Evolutionary conservation across 2,797 vertebrate genomes (phyloP).

Genomic region (Acipenser oxyrinchus): DNA sequence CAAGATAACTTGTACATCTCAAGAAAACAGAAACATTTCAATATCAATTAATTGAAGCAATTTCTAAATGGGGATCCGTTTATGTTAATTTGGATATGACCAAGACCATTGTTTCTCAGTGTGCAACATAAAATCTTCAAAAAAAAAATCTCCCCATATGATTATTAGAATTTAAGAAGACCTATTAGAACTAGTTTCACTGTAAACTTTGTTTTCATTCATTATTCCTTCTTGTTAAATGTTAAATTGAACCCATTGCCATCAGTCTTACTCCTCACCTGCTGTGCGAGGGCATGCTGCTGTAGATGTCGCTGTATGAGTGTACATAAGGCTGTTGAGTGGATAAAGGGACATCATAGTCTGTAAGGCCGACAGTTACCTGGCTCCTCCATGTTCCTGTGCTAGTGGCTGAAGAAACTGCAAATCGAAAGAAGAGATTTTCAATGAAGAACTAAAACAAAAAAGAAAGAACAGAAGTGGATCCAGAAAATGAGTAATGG

Average conservation of each 20-base stretch:
- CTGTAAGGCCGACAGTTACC: slow-evolving; percentile 53
- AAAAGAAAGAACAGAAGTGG: neutral
- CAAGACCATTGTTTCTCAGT: too few species aligned
- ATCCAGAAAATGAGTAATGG: neutral
- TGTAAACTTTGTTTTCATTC: neutral
- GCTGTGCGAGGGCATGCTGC: slow-evolving; percentile 69
- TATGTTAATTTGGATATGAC: too few species aligned
- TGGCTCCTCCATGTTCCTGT: slow-evolving; percentile 73
- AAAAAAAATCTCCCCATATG: too few species aligned
- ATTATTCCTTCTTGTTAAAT: too few species aligned
- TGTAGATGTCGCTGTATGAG: slow-evolving; percentile 64
- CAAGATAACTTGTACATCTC: too few species aligned
- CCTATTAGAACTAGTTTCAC: neutral
- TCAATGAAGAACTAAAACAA: neutral
- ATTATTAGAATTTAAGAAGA: too few species aligned
- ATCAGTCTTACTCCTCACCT: slow-evolving; percentile 62
- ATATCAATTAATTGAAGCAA: too few species aligned
- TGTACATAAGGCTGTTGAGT: slow-evolving; percentile 63
- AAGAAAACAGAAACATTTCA: too few species aligned
- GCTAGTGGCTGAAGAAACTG: slow-evolving; percentile 67
- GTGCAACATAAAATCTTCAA: too few species aligned
- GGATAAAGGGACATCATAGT: slow-evolving; percentile 58
- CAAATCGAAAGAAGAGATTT: slow-evolving; percentile 14
- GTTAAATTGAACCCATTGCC: too few species aligned
- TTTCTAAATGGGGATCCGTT: too few species aligned